Evolutionary conservation across 2,113 vertebrate genomes (phyloP).

Genomic region (Otis tarda): DNA sequence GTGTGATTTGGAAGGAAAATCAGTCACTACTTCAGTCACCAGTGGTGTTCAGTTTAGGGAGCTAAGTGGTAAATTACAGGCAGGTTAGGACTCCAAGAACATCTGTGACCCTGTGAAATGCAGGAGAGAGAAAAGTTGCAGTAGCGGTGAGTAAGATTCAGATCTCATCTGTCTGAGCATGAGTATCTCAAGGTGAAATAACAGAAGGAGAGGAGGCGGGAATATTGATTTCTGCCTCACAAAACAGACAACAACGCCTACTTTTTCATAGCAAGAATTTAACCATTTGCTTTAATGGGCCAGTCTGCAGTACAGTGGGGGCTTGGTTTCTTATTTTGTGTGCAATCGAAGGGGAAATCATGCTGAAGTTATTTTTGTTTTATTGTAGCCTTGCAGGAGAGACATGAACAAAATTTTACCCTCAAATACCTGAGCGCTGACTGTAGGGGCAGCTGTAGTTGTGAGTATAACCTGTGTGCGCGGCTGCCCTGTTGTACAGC

Average conservation of each 20-base stretch:
- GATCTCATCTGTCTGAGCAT: constrained; percentile 37
- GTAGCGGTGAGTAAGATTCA: constrained; percentile 48
- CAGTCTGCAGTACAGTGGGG: background rate
- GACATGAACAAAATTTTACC: background rate
- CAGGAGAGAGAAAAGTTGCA: constrained; percentile 21
- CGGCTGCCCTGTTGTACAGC: background rate
- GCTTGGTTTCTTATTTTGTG: constrained; percentile 29
- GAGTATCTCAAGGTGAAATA: constrained; percentile 61
- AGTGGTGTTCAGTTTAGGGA: background rate
- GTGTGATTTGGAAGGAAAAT: constrained; percentile 31
- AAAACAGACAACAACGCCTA: constrained; percentile 68
- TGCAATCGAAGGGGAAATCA: background rate
- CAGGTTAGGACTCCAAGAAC: background rate
- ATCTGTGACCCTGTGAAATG: constrained; percentile 25
- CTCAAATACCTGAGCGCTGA: background rate
- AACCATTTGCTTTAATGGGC: constrained; percentile 37
- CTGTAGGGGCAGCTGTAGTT: background rate
- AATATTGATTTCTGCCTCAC: constrained; percentile 66
- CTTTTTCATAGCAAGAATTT: constrained; percentile 56
- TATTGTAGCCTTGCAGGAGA: background rate
- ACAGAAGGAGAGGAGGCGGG: constrained; percentile 57
- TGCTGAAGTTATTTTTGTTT: constrained; percentile 18
- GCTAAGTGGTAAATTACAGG: constrained; percentile 36
- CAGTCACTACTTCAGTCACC: constrained; percentile 3
- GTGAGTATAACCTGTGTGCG: background rate